phyloP scores from a whole-genome alignment of 2,888 invertebrate genomes.

The Anoplius nigerrimus region DNA sequence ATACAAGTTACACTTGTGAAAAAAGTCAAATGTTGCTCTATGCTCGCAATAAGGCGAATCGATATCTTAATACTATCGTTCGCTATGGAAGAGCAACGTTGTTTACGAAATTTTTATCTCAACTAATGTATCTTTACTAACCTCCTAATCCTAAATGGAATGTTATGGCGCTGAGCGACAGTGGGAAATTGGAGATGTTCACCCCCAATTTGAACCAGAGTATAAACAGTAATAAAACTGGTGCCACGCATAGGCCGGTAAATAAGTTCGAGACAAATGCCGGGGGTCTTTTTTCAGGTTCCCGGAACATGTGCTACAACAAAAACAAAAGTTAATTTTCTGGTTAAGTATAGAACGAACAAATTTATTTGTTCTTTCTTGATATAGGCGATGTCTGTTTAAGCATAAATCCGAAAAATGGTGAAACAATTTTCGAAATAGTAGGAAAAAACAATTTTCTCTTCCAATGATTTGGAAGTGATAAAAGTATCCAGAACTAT shows the following conservation, averaged over 20 bases:
- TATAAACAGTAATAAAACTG: slow-evolving; percentile 87
- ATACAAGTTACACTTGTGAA: slow-evolving; percentile 62
- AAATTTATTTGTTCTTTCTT: slow-evolving; percentile 6
- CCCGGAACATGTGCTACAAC: slow-evolving; percentile 89
- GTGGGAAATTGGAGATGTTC: slow-evolving; percentile 89
- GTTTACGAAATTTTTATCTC: slow-evolving; percentile 1
- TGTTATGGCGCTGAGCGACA: slow-evolving; percentile 86
- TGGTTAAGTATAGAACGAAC: background rate
- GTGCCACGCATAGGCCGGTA: slow-evolving; percentile 87
- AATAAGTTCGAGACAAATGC: slow-evolving; percentile 92
- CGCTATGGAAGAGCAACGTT: slow-evolving; percentile 63
- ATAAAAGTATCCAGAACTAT: slow-evolving; percentile 56
- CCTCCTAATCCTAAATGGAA: slow-evolving; percentile 95
- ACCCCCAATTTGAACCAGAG: slow-evolving; percentile 92
- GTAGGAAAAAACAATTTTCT: slow-evolving; percentile 51
- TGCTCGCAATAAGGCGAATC: slow-evolving; percentile 66
- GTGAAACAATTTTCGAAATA: background rate
- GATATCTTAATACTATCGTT: slow-evolving; percentile 35
- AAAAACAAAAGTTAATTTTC: background rate
- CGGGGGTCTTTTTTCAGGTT: slow-evolving; percentile 93
- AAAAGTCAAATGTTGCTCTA: slow-evolving; percentile 65
- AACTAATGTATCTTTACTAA: slow-evolving; percentile 64
- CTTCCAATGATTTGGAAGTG: slow-evolving; percentile 73
- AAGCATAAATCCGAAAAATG: background rate
- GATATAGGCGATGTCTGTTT: slow-evolving; percentile 28